A percentile compares a stretch with the other conserved stretches of the same genome.
These are phyloP conservation scores for Panthera uncia DNA, from an alignment of 2,113 vertebrate genomes.

Conservation along the genomic window DNA sequence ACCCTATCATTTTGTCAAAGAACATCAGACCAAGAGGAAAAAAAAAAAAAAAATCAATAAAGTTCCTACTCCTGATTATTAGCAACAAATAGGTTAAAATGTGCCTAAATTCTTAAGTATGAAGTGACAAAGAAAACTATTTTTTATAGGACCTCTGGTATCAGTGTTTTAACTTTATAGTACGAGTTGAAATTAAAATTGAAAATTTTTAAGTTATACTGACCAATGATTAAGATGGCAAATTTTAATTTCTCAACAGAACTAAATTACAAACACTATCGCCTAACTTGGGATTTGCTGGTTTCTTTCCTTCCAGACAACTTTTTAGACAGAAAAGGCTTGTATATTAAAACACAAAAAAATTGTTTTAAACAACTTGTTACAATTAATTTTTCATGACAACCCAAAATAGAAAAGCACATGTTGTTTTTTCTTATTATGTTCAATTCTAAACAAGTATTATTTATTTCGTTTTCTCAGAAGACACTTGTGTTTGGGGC, in stretches of 20 bases:
- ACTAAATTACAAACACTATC: conserved; percentile 19
- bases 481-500: background rate
- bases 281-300: background rate
- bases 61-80: background rate
- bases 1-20: background rate
- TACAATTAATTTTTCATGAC: conserved; percentile 29
- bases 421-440: background rate
- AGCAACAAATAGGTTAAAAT: background rate
- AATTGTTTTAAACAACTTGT: background rate
- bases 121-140: background rate
- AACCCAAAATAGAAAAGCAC: background rate
- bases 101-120: background rate
- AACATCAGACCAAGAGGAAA: background rate
- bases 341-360: conserved; percentile 4
- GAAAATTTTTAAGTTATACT: background rate
- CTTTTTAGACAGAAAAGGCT: background rate
- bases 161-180: background rate
- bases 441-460: background rate
- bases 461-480: conserved; percentile 31
- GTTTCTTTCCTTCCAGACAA: background rate
- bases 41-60: background rate
- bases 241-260: background rate
- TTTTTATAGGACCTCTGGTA: background rate
- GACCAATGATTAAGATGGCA: background rate
- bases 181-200: conserved; percentile 30